A percentile compares a stretch with the other conserved stretches of the same genome.
Evolutionary conservation across 2,888 invertebrate genomes (phyloP).

Genomic region (Thymelicus acteon): DNA sequence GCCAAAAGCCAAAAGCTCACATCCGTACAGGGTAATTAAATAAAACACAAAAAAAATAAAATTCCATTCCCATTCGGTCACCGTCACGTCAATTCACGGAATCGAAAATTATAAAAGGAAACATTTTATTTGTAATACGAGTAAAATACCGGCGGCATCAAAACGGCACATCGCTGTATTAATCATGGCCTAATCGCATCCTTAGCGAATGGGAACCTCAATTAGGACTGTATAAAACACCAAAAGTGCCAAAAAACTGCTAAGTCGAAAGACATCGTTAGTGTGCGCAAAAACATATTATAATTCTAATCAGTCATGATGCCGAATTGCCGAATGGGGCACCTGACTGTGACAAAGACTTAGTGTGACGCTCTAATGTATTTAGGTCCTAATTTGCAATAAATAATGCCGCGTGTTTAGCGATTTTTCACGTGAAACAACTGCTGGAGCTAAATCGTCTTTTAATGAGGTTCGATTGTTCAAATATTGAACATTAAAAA

Average conservation of each 20-base stretch:
- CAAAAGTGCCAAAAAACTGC: conserved; percentile 69
- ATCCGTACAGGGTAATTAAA: conserved; percentile 3
- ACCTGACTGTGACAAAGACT: conserved; percentile 46
- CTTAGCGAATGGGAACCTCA: conserved; percentile 79
- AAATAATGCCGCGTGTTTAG: conserved; percentile 26
- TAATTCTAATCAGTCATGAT: conserved; percentile 60
- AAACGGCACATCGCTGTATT: conserved; percentile 58
- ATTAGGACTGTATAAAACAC: conserved; percentile 76
- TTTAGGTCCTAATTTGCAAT: conserved; percentile 32
- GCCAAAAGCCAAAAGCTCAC: conserved; percentile 23
- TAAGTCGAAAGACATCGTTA: conserved; percentile 69
- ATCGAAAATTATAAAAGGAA: conserved; percentile 49
- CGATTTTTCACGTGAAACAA: conserved; percentile 38
- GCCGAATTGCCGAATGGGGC: conserved; percentile 43
- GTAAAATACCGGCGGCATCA: conserved; percentile 53
- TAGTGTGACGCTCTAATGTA: conserved; percentile 42
- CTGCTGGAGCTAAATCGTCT: conserved; percentile 34
- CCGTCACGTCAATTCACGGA: conserved; percentile 61
- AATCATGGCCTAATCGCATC: conserved; percentile 80
- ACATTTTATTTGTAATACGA: conserved; percentile 53
- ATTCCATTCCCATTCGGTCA: conserved; percentile 58
- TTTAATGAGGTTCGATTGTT: conserved; percentile 31
- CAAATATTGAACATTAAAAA: conserved; percentile 20
- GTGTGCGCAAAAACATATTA: conserved; percentile 58
- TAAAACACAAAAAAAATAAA: conserved; percentile 51